Evolutionary conservation across 1,140 invertebrate genomes (phyloP), one percentile per base, ranked within the genome.

Genomic region (Drosophila pectinifera): DNA sequence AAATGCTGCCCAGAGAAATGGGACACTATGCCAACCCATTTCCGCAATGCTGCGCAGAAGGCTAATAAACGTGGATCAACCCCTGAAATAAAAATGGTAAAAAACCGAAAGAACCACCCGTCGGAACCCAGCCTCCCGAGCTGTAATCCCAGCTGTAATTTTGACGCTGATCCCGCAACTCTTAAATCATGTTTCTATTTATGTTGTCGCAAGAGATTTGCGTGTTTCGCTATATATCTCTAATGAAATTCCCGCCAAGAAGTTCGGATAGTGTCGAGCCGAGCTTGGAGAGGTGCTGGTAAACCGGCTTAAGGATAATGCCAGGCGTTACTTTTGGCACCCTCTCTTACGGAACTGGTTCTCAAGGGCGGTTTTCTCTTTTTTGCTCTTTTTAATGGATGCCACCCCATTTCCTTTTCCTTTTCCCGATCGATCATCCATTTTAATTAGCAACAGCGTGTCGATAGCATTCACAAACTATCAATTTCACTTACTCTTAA

Each of bases 111-210:
- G 41, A 72, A 78, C 85, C 82, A 86, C 83, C 83, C 84, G 83
- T 61, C 46, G 69, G 48, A 76, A 79, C 72, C 68, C 79, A 26
- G 86, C 72, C 61, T 74, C 43, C 54, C 49, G 55, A 26, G 61
- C 72, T 91, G 89, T 91, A 91, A 91, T 91, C 89, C 88, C 89
- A 75, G 83, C 89, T 91, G 89, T 91, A 91, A 88, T 88, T 91
- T 62, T 72, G 80, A 62, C 75, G 83, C 73, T 90, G 88, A 90
- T 90, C 88, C 82, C 75, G 84, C 77, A 63, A 63, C 72, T 90
- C 78, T 79, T 91, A 91, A 91, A 91, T 91, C 88, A 91, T 91
- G 83, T 79, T 91, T 81, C 78, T 91, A 91, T 91, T 91, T 91
- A 91, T 91, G 83, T 91, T 91, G 88, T 88, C 88, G 80, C 77